Evolutionary conservation across 2,113 vertebrate species (phyloP).

Genomic region (Thalassoma bifasciatum): DNA sequence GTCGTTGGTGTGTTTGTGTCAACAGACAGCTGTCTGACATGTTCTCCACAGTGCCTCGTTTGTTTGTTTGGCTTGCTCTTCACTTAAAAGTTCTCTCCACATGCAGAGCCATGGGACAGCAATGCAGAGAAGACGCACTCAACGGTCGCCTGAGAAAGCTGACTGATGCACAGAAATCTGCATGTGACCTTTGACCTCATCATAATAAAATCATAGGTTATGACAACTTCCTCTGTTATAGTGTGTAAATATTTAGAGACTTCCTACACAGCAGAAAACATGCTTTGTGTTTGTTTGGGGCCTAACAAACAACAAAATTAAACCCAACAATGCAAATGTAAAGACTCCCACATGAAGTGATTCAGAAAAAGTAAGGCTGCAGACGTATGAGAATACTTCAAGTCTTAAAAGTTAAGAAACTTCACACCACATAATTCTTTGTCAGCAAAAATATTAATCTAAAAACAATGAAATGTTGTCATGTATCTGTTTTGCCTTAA

Average conservation of each 20-base stretch:
- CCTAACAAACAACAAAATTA: no score
- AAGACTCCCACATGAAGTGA: no score
- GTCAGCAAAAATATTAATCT: no score
- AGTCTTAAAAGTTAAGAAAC: background rate
- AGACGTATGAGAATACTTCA: background rate
- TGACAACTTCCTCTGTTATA: background rate
- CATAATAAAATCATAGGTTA: background rate
- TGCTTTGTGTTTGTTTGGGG: no score
- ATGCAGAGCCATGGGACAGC: background rate
- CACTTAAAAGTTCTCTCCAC: constrained; percentile 16
- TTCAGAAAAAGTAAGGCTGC: no score
- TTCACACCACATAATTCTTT: no score
- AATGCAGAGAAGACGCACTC: background rate
- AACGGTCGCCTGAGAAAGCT: background rate
- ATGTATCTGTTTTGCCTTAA: background rate
- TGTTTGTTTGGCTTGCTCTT: constrained; percentile 13
- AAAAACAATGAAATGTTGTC: no score
- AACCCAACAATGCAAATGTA: background rate
- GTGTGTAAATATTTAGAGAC: background rate
- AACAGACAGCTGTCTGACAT: constrained; percentile 7
- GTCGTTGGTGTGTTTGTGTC: constrained; percentile 22
- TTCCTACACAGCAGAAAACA: no score
- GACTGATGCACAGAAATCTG: background rate
- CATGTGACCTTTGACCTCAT: constrained; percentile 25
- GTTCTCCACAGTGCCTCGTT: constrained; percentile 38